phyloP scores from a whole-genome alignment of 2,797 vertebrate species.

The Danio choprae region DNA sequence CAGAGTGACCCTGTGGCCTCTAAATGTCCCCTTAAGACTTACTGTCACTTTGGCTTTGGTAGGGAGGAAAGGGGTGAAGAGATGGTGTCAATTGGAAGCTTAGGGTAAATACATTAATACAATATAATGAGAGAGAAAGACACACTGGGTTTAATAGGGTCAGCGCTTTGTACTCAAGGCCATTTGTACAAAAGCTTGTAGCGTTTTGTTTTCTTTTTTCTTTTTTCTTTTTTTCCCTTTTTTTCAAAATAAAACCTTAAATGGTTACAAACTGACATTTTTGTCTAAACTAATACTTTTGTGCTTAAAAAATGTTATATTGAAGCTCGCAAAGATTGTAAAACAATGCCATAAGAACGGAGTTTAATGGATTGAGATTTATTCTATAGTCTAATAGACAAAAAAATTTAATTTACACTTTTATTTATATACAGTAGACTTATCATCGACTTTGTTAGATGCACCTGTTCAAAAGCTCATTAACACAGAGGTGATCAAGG shows the following conservation, averaged over 20 bases:
- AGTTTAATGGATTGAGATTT: no score
- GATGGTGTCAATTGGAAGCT: constrained; percentile 75
- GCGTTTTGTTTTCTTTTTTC: background rate
- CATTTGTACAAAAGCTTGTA: background rate
- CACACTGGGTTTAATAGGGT: constrained; percentile 52
- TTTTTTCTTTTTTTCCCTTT: background rate
- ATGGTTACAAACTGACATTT: background rate
- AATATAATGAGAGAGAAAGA: constrained; percentile 77
- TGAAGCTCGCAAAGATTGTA: background rate
- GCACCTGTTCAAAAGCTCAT: no score
- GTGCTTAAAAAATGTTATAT: background rate
- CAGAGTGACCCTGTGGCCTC: constrained; percentile 78
- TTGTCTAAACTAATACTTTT: no score
- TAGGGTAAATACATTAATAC: constrained; percentile 82
- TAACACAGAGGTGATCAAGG: no score
- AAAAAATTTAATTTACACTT: background rate
- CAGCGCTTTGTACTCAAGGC: constrained; percentile 36
- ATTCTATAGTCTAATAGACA: background rate
- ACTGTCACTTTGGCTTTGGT: constrained; percentile 81
- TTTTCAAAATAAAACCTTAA: background rate
- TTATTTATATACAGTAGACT: background rate
- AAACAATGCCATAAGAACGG: background rate
- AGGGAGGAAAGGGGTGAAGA: constrained; percentile 61
- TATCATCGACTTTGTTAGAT: no score
- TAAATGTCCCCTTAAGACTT: constrained; percentile 74